Percentiles rank a stretch among this genome's conserved stretches.
phyloP scores from a whole-genome alignment of 1,140 invertebrate species.

The Phymastichus coffea region DNA sequence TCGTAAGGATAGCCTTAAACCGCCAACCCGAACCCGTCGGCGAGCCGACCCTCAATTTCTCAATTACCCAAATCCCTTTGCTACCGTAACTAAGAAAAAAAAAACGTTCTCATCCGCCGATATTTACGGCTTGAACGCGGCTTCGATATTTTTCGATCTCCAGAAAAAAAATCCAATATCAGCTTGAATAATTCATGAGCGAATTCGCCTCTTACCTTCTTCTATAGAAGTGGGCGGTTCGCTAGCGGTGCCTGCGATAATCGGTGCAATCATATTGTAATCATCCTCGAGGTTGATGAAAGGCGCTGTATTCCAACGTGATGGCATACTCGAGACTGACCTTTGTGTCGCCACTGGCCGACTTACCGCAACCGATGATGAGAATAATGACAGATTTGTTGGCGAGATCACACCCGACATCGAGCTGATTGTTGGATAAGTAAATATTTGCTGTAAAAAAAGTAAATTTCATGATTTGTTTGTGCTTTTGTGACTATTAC shows the following conservation, averaged over 20 bases:
- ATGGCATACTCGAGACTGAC: slow-evolving; percentile 61
- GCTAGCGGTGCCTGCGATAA: slow-evolving; percentile 52
- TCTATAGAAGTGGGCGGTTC: slow-evolving; percentile 52
- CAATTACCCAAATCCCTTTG: slow-evolving; percentile 11
- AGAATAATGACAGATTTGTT: slow-evolving; percentile 84
- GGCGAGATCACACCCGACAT: slow-evolving; percentile 87
- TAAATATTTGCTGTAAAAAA: slow-evolving; percentile 73
- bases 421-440: slow-evolving; percentile 79
- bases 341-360: slow-evolving; percentile 63
- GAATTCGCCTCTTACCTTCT: slow-evolving; percentile 42
- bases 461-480: too few species aligned
- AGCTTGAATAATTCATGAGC: slow-evolving; percentile 22
- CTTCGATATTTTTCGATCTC: slow-evolving; percentile 9
- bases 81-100: not conserved
- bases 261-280: slow-evolving; percentile 78
- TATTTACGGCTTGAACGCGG: slow-evolving; percentile 16
- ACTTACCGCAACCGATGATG: slow-evolving; percentile 74
- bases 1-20: not conserved
- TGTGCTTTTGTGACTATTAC: too few species aligned
- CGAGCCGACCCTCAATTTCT: slow-evolving; percentile 2
- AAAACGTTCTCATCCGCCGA: not conserved
- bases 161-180: slow-evolving; percentile 16
- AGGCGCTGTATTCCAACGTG: slow-evolving; percentile 81
- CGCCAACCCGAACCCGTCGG: not conserved
- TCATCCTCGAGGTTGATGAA: slow-evolving; percentile 91